Evolutionary conservation across 92 coral and sea anemone species (phyloP).

Genomic region (Epizoanthus scotinus): DNA sequence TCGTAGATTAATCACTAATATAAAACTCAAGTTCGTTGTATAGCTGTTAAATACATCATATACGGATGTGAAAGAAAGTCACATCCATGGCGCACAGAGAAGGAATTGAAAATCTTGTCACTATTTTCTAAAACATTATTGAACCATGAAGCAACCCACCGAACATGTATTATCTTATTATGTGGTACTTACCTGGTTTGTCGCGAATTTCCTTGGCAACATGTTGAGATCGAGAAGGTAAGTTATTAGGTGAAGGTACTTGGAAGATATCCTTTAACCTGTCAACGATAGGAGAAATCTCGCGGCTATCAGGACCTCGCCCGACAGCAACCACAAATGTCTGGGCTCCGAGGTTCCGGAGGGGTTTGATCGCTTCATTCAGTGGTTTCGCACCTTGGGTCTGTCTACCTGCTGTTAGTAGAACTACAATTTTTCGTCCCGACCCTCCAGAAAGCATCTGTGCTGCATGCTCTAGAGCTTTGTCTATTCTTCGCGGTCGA

Average conservation of each 20-base stretch:
- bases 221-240: neutral
- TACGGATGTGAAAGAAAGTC: no score
- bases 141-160: no score
- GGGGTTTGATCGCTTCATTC: conserved; percentile 46
- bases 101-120: no score
- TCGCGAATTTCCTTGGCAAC: conserved; percentile 11
- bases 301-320: conserved; percentile 20
- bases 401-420: conserved; percentile 43
- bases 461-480: conserved; percentile 43
- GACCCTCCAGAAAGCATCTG: conserved; percentile 30
- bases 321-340: conserved; percentile 53
- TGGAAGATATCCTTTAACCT: conserved; percentile 21
- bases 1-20: no score
- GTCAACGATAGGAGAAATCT: conserved; percentile 4
- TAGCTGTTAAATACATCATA: no score
- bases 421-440: conserved; percentile 35
- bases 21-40: no score
- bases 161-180: no score
- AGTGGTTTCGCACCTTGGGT: conserved; percentile 46
- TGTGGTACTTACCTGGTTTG: neutral
- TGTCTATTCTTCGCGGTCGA: conserved; percentile 16
- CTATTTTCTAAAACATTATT: no score
- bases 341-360: conserved; percentile 39
- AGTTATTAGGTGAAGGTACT: neutral
- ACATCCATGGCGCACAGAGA: no score